Evolutionary conservation across 2,113 vertebrate genomes (phyloP).

Genomic region (Phylloscopus trochilus): DNA sequence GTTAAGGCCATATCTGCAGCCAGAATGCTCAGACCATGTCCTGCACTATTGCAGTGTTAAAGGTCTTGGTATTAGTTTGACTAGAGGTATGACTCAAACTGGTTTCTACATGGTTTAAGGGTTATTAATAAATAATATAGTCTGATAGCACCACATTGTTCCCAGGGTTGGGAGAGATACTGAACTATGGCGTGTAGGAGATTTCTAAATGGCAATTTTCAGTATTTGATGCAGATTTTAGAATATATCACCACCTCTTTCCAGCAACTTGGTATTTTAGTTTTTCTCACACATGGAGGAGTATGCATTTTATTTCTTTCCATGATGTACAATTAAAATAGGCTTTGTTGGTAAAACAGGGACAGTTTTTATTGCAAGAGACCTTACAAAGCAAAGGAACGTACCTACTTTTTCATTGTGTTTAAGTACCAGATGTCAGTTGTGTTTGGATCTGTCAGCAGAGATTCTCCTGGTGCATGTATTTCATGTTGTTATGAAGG

Average conservation of each 20-base stretch:
- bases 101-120: neutral
- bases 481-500: neutral
- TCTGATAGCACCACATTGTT: neutral
- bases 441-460: neutral
- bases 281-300: neutral
- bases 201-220: neutral
- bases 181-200: neutral
- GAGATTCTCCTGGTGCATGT: neutral
- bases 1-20: neutral
- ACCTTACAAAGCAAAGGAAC: neutral
- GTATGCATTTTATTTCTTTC: neutral
- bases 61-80: neutral
- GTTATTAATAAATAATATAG: neutral
- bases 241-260: neutral
- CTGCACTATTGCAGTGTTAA: neutral
- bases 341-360: neutral
- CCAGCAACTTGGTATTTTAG: neutral
- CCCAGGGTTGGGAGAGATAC: neutral
- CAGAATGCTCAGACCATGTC: neutral
- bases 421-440: neutral
- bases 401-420: neutral
- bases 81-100: neutral
- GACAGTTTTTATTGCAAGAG: neutral
- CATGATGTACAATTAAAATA: neutral
- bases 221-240: neutral